These are phyloP conservation scores for Acomys russatus DNA, from an alignment of 2,797 vertebrate genomes.

Conservation along the genomic window DNA sequence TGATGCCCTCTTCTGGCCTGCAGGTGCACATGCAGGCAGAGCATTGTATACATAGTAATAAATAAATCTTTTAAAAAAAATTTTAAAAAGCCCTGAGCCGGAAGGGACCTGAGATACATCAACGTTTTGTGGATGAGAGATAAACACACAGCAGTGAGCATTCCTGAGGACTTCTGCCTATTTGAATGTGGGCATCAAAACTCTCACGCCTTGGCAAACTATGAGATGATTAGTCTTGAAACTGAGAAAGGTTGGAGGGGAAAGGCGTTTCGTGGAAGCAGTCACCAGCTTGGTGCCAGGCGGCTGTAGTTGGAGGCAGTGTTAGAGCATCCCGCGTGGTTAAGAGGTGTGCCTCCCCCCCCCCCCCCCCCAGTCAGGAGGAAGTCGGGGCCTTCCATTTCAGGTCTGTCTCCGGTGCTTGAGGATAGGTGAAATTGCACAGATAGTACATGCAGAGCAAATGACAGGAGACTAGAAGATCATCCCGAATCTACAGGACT, in stretches of 20 bases:
- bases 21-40: too few relatives aligned
- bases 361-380: not conserved
- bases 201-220: not conserved
- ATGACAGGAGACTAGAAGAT: not conserved
- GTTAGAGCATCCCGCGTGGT: not conserved
- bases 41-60: too few relatives aligned
- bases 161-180: not conserved
- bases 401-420: not conserved
- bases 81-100: not conserved
- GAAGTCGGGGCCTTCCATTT: not conserved
- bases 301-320: not conserved
- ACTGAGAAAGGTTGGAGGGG: not conserved
- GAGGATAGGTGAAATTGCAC: not conserved
- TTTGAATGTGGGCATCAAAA: not conserved
- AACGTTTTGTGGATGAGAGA: not conserved
- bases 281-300: not conserved
- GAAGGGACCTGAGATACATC: not conserved
- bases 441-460: not conserved
- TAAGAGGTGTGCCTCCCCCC: not conserved
- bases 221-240: not conserved
- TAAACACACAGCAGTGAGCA: not conserved
- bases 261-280: too few relatives aligned
- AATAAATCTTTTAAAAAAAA: too few relatives aligned
- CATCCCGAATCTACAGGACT: not conserved
- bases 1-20: too few relatives aligned